A percentile compares a stretch with the other conserved stretches of the same genome.
phyloP scores from a whole-genome alignment of 1,140 invertebrate species.

The Drosophila repleta region DNA sequence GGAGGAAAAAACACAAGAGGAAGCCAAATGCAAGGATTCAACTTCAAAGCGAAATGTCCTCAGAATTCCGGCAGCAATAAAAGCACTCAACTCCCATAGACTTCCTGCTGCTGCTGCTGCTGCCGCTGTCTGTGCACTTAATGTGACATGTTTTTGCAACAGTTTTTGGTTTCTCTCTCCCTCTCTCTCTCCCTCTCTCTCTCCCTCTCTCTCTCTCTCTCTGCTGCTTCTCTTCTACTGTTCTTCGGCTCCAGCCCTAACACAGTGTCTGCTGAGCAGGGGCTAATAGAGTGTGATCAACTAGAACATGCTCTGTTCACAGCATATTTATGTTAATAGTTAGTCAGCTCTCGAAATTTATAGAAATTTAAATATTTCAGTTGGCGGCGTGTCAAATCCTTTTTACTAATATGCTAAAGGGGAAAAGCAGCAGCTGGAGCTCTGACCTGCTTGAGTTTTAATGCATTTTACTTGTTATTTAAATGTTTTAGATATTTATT shows the following conservation, averaged over 20 bases:
- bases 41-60: slow-evolving; percentile 72
- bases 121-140: slow-evolving; percentile 67
- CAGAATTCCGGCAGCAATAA: slow-evolving; percentile 76
- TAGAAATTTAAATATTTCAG: neutral
- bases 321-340: neutral
- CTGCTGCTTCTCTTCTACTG: slow-evolving; percentile 33
- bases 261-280: neutral
- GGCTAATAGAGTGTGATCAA: neutral
- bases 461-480: slow-evolving; percentile 76
- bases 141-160: slow-evolving; percentile 81
- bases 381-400: neutral
- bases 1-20: slow-evolving; percentile 8
- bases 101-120: slow-evolving; percentile 42
- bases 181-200: too few relatives aligned
- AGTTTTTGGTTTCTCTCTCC: slow-evolving; percentile 63
- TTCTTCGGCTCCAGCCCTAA: slow-evolving; percentile 9
- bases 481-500: slow-evolving; percentile 70
- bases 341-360: neutral
- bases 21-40: slow-evolving; percentile 57
- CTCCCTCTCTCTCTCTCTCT: too few relatives aligned
- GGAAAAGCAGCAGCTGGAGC: too few relatives aligned
- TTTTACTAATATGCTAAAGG: neutral
- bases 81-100: slow-evolving; percentile 77
- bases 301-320: neutral
- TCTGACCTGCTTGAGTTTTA: slow-evolving; percentile 44